Conservation (phyloP, 2,797 vertebrate genomes). For the Hypotaenidia okinawae region DNA sequence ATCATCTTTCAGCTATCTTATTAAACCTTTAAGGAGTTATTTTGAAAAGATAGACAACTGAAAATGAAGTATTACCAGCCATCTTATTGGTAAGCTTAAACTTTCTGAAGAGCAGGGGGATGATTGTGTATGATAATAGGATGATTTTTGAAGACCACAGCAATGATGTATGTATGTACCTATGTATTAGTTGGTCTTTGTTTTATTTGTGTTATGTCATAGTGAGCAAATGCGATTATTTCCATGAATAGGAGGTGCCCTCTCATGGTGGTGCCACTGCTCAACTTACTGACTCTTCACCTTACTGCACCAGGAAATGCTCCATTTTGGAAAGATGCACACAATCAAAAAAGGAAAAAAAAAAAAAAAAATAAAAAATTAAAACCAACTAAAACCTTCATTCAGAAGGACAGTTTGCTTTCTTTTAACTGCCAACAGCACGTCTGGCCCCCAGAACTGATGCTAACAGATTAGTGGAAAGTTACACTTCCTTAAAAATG, state of each 20-base stretch:
- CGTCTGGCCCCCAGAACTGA: not conserved
- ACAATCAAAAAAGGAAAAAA: not conserved
- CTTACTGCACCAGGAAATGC: not conserved
- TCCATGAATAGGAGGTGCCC: not conserved
- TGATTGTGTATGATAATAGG: no score
- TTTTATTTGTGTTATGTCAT: not conserved
- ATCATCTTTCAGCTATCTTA: constrained; percentile 41
- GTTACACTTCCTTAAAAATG: not conserved
- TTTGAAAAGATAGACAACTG: constrained; percentile 4
- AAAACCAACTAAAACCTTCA: not conserved
- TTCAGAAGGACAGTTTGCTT: not conserved
- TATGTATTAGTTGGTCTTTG: no score
- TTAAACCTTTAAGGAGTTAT: constrained; percentile 51
- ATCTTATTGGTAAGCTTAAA: not conserved
- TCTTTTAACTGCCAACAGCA: not conserved
- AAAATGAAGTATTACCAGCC: not conserved
- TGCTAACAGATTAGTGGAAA: not conserved
- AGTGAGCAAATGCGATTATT: not conserved
- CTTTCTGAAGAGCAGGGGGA: not conserved
- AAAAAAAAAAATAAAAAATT: not conserved
- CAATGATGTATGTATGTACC: no score
- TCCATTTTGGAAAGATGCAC: not conserved
- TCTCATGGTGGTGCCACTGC: not conserved
- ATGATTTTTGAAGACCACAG: no score
- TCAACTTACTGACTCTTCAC: not conserved